phyloP scores from a whole-genome alignment of 1,140 invertebrate genomes.

The Trichogramma pretiosum region DNA sequence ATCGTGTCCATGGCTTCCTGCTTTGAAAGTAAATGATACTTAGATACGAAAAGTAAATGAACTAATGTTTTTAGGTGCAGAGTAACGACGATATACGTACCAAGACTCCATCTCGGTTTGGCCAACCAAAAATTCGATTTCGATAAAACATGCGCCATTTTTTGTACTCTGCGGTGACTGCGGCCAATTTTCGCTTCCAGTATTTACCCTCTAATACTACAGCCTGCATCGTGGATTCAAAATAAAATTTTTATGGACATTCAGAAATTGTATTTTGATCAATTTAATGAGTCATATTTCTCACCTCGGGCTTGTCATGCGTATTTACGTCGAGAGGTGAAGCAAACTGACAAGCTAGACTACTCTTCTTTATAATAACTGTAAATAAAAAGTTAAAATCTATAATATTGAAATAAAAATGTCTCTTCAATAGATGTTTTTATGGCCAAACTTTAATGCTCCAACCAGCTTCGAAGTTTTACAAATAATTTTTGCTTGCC shows the following conservation, averaged over 20 bases:
- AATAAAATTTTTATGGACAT: too few relatives aligned
- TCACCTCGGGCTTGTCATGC: slow-evolving; percentile 93
- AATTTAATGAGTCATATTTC: too few relatives aligned
- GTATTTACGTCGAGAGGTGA: slow-evolving; percentile 88
- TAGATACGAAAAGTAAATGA: too few relatives aligned
- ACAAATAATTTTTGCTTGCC: too few relatives aligned
- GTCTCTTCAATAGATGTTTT: too few relatives aligned
- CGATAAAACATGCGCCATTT: slow-evolving; percentile 97
- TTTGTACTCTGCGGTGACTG: slow-evolving; percentile 97
- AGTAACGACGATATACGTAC: slow-evolving; percentile 42
- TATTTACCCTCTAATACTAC: slow-evolving; percentile 96
- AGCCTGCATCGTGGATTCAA: too few relatives aligned
- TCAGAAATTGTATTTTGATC: too few relatives aligned
- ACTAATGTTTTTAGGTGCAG: too few relatives aligned
- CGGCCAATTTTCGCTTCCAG: slow-evolving; percentile 94
- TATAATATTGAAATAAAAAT: not conserved
- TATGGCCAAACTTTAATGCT: too few relatives aligned
- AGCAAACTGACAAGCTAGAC: slow-evolving; percentile 89
- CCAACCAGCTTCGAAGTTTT: too few relatives aligned
- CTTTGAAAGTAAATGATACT: slow-evolving; percentile 33
- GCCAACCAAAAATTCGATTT: slow-evolving; percentile 68
- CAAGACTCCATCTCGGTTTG: slow-evolving; percentile 66
- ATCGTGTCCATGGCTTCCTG: slow-evolving; percentile 66
- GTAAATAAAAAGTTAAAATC: slow-evolving; percentile 43
- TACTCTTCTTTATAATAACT: slow-evolving; percentile 89